Evolutionary conservation across 2,797 vertebrate genomes (phyloP).

Genomic region (Ctenochaetus hawaiiensis): DNA sequence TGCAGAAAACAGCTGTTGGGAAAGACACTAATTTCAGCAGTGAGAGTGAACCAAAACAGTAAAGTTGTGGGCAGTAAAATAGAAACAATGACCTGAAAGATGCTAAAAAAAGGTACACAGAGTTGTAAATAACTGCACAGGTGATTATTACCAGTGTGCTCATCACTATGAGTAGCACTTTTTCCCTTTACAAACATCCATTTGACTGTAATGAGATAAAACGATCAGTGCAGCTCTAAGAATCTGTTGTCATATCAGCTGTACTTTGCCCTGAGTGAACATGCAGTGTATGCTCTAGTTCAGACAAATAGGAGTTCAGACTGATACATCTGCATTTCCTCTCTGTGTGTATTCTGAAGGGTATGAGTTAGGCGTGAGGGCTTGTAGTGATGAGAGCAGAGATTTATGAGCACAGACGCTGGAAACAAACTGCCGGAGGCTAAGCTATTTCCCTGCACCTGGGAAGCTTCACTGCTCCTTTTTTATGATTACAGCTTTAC

Average conservation of each 20-base stretch:
- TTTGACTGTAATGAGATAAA: too few relatives aligned
- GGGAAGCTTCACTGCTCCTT: conserved; percentile 48
- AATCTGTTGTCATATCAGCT: not conserved
- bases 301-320: not conserved
- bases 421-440: conserved; percentile 56
- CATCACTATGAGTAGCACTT: not conserved
- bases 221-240: not conserved
- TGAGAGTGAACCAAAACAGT: not conserved
- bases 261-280: not conserved
- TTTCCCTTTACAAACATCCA: not conserved
- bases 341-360: conserved; percentile 16
- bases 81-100: conserved; percentile 7
- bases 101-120: not conserved
- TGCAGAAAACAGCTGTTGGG: not conserved
- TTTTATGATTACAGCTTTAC: conserved; percentile 42
- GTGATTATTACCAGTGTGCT: not conserved
- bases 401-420: conserved; percentile 70
- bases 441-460: conserved; percentile 65
- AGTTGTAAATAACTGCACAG: not conserved
- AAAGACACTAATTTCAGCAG: not conserved
- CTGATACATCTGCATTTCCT: not conserved
- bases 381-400: conserved; percentile 44
- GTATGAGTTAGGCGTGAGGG: conserved; percentile 32
- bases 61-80: not conserved
- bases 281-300: not conserved